Base-by-base conservation (phyloP, 2,113 vertebrate genomes). In the Leucosticte australis region DNA sequence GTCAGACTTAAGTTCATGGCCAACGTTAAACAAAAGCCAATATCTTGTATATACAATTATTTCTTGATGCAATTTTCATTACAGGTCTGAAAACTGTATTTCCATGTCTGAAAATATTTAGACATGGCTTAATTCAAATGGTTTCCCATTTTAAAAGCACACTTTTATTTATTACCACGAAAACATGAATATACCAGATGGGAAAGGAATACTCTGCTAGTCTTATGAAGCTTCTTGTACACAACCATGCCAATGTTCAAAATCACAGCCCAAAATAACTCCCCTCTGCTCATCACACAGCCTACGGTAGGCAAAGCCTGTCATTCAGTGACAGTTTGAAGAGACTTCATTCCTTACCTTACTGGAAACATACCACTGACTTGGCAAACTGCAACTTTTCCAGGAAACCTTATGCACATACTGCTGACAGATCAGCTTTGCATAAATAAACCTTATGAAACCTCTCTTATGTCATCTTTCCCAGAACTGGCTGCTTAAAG, bases 31-130 rank as follows among this genome's bases (percentile, higher is more conserved):
- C n/a, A 57, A 59, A 59, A 80, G 50, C 1, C 16, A 35, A 9
- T 39, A 47, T 37, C 49, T 47, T 35, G 2, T 15, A 71, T 8
- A 18, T 24, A 21, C 3, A 83, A 85, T 41, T 73, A 88, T 21
- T 83, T 92, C 27, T 16, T 62, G n/a, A 86, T 50, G 10, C 4
- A 88, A 42, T 88, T 83, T 90, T 77, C 22, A 42, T 79, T 90
- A 37, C 42, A 79, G 46, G 59, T 70, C 85, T 95, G 63, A 83
- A 88, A 90, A 86, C 65, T 37, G 11, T 19, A 55, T 85, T 93
- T 89, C 63, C 77, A 77, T 55, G 81, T 46, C 75, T 89, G 46
- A 63, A 96, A 94, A 95, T 93, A 86, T 95, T 97, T 92, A 95
- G 79, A 92, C 68, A 59, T 22, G 65, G 42, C 53, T 92, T 77